A percentile compares a stretch with the other conserved stretches of the same genome.
Evolutionary conservation across 1,140 invertebrate genomes (phyloP).

Genomic region (Drosophila micromelanica): DNA sequence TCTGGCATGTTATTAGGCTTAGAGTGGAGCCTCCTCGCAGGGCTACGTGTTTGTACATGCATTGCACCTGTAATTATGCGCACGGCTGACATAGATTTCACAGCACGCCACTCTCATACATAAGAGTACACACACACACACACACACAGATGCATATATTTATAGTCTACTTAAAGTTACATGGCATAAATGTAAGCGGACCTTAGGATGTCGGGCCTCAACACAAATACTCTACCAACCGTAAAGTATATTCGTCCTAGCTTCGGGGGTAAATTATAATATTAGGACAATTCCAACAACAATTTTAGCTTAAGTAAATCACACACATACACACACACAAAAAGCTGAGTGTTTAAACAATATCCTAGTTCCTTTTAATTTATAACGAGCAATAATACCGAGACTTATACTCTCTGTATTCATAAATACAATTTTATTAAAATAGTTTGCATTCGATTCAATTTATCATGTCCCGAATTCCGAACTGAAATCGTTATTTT

Average conservation of each 20-base stretch:
- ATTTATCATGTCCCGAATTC: too few relatives aligned
- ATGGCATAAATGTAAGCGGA: conserved; percentile 28
- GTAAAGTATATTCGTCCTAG: not conserved
- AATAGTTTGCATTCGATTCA: too few relatives aligned
- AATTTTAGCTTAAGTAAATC: not conserved
- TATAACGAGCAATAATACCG: too few relatives aligned
- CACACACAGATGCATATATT: conserved; percentile 47
- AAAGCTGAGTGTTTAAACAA: too few relatives aligned
- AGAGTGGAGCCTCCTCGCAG: conserved; percentile 14
- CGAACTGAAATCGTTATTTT: too few relatives aligned
- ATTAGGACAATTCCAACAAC: not conserved
- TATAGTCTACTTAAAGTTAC: conserved; percentile 70
- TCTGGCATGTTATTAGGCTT: conserved; percentile 39
- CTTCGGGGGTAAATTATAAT: too few relatives aligned
- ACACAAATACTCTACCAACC: not conserved
- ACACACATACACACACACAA: too few relatives aligned
- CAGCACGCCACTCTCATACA: conserved; percentile 23
- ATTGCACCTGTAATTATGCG: conserved; percentile 74
- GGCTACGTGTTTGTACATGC: conserved; percentile 62
- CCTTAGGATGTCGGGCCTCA: conserved; percentile 19
- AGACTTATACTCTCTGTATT: too few relatives aligned
- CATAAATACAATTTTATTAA: too few relatives aligned
- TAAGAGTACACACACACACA: conserved; percentile 14
- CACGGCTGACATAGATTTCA: conserved; percentile 71
- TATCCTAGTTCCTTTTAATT: too few relatives aligned